phyloP scores from a whole-genome alignment of 2,113 vertebrate species.

The Bos indicus region DNA sequence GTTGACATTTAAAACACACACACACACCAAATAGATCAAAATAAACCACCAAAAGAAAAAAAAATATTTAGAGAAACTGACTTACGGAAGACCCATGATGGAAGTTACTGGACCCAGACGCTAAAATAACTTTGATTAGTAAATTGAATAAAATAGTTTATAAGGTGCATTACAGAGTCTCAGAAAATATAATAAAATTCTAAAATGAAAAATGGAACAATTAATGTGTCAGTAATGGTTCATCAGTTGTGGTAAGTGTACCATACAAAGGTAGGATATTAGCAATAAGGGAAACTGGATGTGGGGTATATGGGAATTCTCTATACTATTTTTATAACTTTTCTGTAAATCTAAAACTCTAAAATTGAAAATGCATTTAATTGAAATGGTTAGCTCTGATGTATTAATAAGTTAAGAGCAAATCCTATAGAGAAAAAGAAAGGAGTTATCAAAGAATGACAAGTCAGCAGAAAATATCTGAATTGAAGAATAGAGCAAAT shows the following conservation, averaged over 20 bases:
- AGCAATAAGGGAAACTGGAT: neutral
- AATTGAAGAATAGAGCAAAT: neutral
- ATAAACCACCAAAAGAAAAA: neutral
- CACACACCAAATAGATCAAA: neutral
- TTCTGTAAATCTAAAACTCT: neutral
- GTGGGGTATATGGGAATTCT: neutral
- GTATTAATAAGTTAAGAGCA: neutral
- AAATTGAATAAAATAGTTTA: neutral
- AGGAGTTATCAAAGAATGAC: neutral
- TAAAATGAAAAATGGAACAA: neutral
- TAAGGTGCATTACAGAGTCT: neutral
- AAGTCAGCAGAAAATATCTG: neutral
- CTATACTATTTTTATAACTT: neutral
- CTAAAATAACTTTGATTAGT: neutral
- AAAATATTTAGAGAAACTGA: neutral
- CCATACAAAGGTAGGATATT: neutral
- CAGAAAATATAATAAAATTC: neutral
- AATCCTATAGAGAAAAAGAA: neutral
- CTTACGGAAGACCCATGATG: neutral
- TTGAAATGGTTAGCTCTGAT: neutral
- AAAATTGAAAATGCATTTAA: neutral
- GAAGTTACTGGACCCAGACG: neutral
- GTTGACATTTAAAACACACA: neutral
- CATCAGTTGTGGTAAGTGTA: neutral
- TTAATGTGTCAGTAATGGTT: neutral